Base-by-base conservation (phyloP, 2,888 invertebrate species). In the Oscheius onirici region DNA sequence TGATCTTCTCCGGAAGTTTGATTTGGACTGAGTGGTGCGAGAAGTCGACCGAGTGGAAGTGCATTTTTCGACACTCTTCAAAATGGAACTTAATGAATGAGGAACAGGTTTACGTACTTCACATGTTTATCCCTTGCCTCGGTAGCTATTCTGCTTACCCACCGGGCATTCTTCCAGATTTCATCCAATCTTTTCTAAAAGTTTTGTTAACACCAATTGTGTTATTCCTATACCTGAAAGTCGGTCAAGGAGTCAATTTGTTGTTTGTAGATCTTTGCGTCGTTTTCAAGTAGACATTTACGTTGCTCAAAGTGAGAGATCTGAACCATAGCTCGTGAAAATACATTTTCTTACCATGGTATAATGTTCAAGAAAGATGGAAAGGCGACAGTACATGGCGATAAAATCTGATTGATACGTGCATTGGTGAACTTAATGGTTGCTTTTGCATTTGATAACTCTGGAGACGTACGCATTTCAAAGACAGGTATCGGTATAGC, bases 61-160 rank as follows among this genome's bases (percentile, higher is more conserved):
- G 77, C 77, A 57, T 74, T 86, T 84, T 52, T 83, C 75, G 63
- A 84, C 71, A 74, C 78, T 52, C 78, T 78, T 54, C 43, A 52
- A 66, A 57, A 52, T n/a, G 8, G n/a, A 43, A 73, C 75, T 46
- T 71, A 65, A 8, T 2, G 24, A 63, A 58, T 22, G 73, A 52
- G 26, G 6, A 24, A 10, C 17, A 52, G 22, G 5, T 51, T 51
- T 24, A 10, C 54, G 15, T 83, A 86, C 70, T 84, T 83, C 41
- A 84, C 80, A 72, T 86, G 83, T 74, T 93, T 92, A 86, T 97
- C 97, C 74, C 97, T 91, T 0, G 97, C 95, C 88, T 94, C 94
- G 0, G 94, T 92, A 68, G 97, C 94, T 6, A 96, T 92, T 87
- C 97, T 95, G 92, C 95, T 94, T 22, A 97, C 91, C 97, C 97